Base-by-base conservation (phyloP, 2,797 vertebrate species). In the Enteromius argenteus region DNA sequence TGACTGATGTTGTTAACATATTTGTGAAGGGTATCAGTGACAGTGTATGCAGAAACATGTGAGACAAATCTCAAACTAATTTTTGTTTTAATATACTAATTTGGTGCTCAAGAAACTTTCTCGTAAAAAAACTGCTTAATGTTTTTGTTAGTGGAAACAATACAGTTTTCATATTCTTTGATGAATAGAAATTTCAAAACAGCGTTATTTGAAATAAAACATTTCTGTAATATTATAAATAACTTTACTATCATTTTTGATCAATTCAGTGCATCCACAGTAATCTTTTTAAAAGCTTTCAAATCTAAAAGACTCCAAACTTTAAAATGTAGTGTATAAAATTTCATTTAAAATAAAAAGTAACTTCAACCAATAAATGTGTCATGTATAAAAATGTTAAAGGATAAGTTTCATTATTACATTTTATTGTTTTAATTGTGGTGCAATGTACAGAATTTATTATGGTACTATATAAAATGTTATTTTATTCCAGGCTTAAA, bases 11-110 rank as follows among this genome's bases (percentile, higher is more conserved):
- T 80, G 68, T 83, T 60, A 30, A n/a, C 58, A 4, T 3, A 60
- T 23, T 51, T 58, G 19, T 64, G 23, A 62, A 64, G 46, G n/a
- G 13, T 67, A 6, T 42, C 9, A 68, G 42, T 19, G 30, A 84
- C n/a, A 4, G 46, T 53, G 69, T 66, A 15, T 44, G 44, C 62
- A 60, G 81, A 62, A 77, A 74, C 81, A 77, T 80, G 71, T 7
- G 13, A 0, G 13, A 30, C 3, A 67, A 68, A 68, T 37, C 60
- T 64, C 60, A 7, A 62, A 14, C 2, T 30, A 27, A 27, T 62
- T 62, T 62, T 30, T 3, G 13, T 46, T 72, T 3, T 17, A 17
- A 46, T 42, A 14, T 72, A 46, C 69, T 30, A 4, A 19, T 72
- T 46, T 27, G n/a, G 42, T 46, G 23, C n/a, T 71, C 53, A 58